Percentiles rank a stretch among this genome's conserved stretches.
Conservation (phyloP, 2,888 invertebrate species). For the Dasysyrphus tricinctus region DNA sequence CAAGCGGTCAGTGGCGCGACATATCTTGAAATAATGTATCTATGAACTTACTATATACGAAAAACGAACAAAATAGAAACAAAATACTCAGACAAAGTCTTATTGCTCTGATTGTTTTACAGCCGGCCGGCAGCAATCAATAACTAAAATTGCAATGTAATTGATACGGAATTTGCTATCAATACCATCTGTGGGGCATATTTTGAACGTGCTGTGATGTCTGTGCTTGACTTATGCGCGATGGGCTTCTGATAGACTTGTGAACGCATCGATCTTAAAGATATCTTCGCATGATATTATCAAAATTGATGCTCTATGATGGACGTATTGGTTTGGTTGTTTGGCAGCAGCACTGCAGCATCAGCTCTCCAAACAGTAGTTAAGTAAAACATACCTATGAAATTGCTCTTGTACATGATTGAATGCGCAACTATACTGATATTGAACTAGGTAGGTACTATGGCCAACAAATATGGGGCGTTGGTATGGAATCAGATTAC, state of each 20-base stretch:
- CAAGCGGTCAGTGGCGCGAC: background rate
- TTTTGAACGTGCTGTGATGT: slow-evolving; percentile 37
- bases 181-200: slow-evolving; percentile 47
- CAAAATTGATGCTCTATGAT: slow-evolving; percentile 47
- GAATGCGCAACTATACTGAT: slow-evolving; percentile 38
- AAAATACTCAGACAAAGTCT: slow-evolving; percentile 23
- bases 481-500: slow-evolving; percentile 40
- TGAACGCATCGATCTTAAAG: slow-evolving; percentile 23
- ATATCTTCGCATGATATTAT: slow-evolving; percentile 36
- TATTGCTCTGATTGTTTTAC: slow-evolving; percentile 73
- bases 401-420: slow-evolving; percentile 62
- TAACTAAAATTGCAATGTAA: slow-evolving; percentile 73
- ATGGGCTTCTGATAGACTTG: slow-evolving; percentile 62
- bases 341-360: too few relatives aligned
- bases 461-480: slow-evolving; percentile 42
- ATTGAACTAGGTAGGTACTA: background rate
- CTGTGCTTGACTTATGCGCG: slow-evolving; percentile 10
- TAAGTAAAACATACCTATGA: slow-evolving; percentile 47
- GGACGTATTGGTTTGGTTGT: slow-evolving; percentile 53
- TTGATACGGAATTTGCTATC: slow-evolving; percentile 68
- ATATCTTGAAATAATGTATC: background rate
- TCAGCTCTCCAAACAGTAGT: slow-evolving; percentile 54
- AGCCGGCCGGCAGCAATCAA: slow-evolving; percentile 61
- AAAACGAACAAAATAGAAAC: background rate
- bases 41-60: background rate